Conservation (phyloP, 2,113 vertebrate genomes). For the Misgurnus mizolepis region DNA sequence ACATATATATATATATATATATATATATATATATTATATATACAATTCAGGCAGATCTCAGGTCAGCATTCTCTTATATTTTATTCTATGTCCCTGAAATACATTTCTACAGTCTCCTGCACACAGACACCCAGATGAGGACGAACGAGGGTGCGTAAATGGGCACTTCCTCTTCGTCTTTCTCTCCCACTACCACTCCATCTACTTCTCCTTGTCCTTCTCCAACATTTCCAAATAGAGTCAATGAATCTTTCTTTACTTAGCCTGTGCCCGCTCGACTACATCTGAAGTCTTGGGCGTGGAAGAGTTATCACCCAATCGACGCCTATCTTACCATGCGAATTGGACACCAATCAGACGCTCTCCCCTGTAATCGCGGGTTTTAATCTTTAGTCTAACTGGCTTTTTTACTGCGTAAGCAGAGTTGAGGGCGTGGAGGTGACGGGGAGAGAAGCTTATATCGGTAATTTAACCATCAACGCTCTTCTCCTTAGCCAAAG, state of each 20-base stretch:
- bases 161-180: conserved; percentile 4
- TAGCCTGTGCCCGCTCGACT: conserved; percentile 17
- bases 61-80: not conserved
- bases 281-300: conserved; percentile 6
- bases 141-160: conserved; percentile 27
- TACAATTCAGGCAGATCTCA: not conserved
- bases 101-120: conserved; percentile 2
- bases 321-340: not conserved
- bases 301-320: conserved; percentile 35
- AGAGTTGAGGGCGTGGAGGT: conserved; percentile 10
- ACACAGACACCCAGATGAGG: conserved; percentile 29
- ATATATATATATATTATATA: too few relatives aligned
- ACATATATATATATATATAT: too few relatives aligned
- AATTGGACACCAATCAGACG: not conserved
- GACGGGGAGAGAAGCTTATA: conserved; percentile 19
- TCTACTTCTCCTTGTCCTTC: conserved; percentile 3
- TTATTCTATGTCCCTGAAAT: not conserved
- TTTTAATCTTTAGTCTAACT: conserved; percentile 27
- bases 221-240: conserved; percentile 16
- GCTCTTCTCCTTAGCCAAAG: conserved; percentile 19
- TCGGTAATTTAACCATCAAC: conserved; percentile 37
- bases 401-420: conserved; percentile 22
- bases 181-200: not conserved
- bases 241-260: conserved; percentile 27
- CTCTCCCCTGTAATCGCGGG: not conserved